Conservation (phyloP, 1,140 invertebrate genomes). For the Sycophila sp. region DNA sequence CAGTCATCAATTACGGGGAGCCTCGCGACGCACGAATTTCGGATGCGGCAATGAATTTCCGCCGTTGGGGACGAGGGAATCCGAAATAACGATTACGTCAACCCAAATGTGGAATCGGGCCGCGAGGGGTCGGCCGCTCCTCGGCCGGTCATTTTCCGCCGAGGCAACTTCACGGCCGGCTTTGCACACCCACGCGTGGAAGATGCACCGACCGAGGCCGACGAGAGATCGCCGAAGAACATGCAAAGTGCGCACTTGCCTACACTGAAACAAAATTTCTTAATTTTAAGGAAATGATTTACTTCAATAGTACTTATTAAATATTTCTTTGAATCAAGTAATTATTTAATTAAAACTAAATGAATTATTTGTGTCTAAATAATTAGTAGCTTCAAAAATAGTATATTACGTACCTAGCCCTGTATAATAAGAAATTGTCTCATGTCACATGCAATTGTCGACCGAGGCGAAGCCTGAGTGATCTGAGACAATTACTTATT, state of each 20-base stretch:
- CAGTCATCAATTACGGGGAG: conserved; percentile 20
- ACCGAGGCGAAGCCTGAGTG: too few relatives aligned
- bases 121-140: not conserved
- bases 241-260: conserved; percentile 10
- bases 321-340: too few relatives aligned
- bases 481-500: not conserved
- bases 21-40: conserved; percentile 8
- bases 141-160: not conserved
- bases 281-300: too few relatives aligned
- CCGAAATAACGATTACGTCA: conserved; percentile 23
- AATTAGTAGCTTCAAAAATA: too few relatives aligned
- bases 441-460: too few relatives aligned
- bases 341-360: too few relatives aligned
- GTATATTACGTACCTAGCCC: too few relatives aligned
- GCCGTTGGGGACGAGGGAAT: not conserved
- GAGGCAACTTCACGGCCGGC: not conserved
- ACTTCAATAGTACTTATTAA: too few relatives aligned
- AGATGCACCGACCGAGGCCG: not conserved
- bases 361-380: too few relatives aligned
- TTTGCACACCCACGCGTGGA: not conserved
- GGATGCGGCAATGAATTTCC: conserved; percentile 24
- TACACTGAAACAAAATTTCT: too few relatives aligned
- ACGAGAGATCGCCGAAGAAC: not conserved
- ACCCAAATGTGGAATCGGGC: not conserved
- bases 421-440: too few relatives aligned